These are phyloP conservation scores for Andrena trimmerana DNA, from an alignment of 2,888 invertebrate genomes.

Conservation along the genomic window DNA sequence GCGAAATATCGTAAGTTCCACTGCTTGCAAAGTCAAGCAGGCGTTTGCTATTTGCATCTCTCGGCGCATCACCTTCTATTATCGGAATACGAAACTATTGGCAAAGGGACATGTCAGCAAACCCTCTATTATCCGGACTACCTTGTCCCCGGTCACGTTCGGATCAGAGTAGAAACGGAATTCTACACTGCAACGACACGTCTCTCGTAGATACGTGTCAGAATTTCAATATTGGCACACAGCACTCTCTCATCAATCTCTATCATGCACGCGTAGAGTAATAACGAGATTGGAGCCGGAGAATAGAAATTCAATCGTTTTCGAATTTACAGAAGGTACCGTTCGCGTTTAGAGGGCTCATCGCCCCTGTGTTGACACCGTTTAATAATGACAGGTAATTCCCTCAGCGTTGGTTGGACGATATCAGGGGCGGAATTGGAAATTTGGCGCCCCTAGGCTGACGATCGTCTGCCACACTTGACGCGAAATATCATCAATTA, in stretches of 20 bases:
- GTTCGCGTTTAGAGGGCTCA: slow-evolving; percentile 86
- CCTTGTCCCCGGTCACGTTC: background rate
- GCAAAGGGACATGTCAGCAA: background rate
- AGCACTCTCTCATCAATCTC: background rate
- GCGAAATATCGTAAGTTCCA: background rate
- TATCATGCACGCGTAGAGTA: background rate
- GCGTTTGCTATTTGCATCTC: background rate
- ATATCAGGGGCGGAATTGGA: too few relatives aligned
- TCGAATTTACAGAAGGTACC: slow-evolving; percentile 51
- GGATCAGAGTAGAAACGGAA: background rate
- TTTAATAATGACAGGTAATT: slow-evolving; percentile 87
- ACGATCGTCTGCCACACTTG: too few relatives aligned
- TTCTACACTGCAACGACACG: background rate
- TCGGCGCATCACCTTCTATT: background rate
- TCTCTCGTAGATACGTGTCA: background rate
- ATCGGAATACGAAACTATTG: background rate
- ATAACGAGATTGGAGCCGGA: background rate
- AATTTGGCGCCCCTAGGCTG: too few relatives aligned
- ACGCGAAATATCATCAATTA: too few relatives aligned
- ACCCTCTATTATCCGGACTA: slow-evolving; percentile 3
- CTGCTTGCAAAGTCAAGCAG: background rate
- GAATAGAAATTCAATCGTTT: slow-evolving; percentile 4
- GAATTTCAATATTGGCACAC: background rate
- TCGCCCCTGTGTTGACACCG: slow-evolving; percentile 91
- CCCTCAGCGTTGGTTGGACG: background rate